These are phyloP conservation scores for Oreocharis arfaki DNA, from an alignment of 2,113 vertebrate genomes.

Conservation along the genomic window DNA sequence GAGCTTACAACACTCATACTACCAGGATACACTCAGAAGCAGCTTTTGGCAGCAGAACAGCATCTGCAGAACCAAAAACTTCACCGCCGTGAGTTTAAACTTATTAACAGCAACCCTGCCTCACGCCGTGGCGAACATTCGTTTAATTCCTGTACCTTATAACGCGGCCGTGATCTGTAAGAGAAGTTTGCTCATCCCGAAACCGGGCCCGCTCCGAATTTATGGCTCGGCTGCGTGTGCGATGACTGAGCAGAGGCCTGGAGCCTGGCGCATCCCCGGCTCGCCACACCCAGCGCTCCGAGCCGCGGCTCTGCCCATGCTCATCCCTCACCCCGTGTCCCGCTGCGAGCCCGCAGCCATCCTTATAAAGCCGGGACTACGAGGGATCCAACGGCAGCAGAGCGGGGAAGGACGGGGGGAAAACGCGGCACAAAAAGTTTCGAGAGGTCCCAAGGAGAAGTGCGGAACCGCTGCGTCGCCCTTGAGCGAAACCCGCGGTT, in stretches of 20 bases:
- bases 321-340: neutral
- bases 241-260: constrained; percentile 26
- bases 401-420: neutral
- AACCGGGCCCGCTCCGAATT: neutral
- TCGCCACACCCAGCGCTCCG: constrained; percentile 65
- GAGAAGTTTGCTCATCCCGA: constrained; percentile 7
- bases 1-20: neutral
- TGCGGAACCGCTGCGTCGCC: neutral
- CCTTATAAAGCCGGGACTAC: constrained; percentile 21
- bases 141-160: neutral
- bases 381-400: neutral
- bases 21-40: neutral
- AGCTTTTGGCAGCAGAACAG: neutral
- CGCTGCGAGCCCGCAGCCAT: neutral
- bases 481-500: neutral
- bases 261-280: constrained; percentile 39
- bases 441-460: neutral
- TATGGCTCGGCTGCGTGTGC: neutral
- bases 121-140: neutral
- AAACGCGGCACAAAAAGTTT: neutral
- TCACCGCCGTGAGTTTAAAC: neutral
- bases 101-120: neutral
- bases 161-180: neutral
- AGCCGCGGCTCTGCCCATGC: neutral
- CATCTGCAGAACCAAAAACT: neutral